Evolutionary conservation across 2,888 invertebrate species (phyloP).

Genomic region (Tenthredo notha): DNA sequence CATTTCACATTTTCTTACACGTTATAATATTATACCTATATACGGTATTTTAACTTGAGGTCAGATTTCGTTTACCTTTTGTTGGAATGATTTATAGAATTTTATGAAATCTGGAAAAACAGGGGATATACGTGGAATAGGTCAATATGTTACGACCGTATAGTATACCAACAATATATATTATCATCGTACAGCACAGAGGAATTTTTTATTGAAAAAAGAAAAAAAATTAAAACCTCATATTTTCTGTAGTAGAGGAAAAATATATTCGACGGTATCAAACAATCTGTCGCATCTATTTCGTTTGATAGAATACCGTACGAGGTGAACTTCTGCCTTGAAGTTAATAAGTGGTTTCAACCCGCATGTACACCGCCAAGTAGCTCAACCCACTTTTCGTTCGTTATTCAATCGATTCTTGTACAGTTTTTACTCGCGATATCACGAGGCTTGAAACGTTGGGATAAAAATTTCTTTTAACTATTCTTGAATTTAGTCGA

Average conservation of each 20-base stretch:
- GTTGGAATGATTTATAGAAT: neutral
- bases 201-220: neutral
- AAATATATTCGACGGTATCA: neutral
- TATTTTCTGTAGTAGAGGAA: neutral
- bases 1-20: neutral
- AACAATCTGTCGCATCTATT: neutral
- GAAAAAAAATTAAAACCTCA: neutral
- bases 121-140: neutral
- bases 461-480: neutral
- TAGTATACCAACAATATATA: neutral
- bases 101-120: neutral
- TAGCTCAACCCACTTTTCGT: neutral
- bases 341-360: neutral
- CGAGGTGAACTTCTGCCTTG: neutral
- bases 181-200: neutral
- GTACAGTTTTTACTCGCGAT: neutral
- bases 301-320: neutral
- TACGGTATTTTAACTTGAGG: neutral
- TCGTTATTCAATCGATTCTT: neutral
- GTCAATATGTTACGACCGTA: neutral
- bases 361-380: slow-evolving; percentile 6
- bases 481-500: neutral
- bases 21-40: neutral
- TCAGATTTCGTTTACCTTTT: neutral
- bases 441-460: neutral